phyloP scores from a whole-genome alignment of 2,888 invertebrate species.

The Rhagonycha fulva region DNA sequence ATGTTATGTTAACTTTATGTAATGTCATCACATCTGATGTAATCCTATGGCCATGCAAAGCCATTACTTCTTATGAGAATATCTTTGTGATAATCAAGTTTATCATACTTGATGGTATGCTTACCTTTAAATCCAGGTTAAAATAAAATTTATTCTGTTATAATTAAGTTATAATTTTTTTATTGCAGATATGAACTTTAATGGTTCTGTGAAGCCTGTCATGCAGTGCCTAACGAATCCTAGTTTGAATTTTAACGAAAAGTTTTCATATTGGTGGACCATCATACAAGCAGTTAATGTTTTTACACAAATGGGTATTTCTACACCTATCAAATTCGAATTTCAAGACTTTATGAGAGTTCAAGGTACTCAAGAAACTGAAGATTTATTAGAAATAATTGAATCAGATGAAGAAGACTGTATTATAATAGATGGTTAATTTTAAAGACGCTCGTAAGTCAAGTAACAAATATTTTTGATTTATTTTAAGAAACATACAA shows the following conservation, averaged over 20 bases:
- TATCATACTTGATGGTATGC: no score
- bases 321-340: neutral
- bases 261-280: conserved; percentile 12
- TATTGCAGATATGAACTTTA: conserved; percentile 15
- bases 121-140: no score
- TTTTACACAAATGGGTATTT: neutral
- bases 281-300: conserved; percentile 10
- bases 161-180: neutral
- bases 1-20: no score
- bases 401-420: conserved; percentile 18
- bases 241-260: conserved; percentile 2
- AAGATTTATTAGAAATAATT: conserved; percentile 8
- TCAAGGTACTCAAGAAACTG: neutral
- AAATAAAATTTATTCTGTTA: neutral
- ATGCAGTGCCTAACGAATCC: conserved; percentile 7
- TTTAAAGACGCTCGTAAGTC: neutral
- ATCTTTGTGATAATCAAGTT: neutral
- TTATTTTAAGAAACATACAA: neutral
- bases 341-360: conserved; percentile 3
- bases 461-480: neutral
- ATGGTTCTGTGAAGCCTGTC: neutral
- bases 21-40: neutral
- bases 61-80: neutral
- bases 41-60: neutral
- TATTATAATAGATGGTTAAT: conserved; percentile 7